These are phyloP conservation scores for Malurus splendens DNA, from an alignment of 2,797 vertebrate species.

Conservation along the genomic window DNA sequence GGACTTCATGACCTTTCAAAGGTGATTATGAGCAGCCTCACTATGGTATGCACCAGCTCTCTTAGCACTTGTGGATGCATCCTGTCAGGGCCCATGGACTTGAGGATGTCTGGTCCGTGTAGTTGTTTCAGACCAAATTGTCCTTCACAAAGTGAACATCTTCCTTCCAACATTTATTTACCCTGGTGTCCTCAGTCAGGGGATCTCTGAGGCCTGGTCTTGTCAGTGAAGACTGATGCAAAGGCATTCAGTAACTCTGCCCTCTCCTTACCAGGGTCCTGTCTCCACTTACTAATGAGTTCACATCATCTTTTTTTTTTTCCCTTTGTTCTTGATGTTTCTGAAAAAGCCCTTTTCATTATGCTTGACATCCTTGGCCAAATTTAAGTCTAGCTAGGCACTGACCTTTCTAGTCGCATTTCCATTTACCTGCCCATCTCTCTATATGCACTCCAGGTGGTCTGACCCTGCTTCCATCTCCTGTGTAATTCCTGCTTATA, in stretches of 20 bases:
- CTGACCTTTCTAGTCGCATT: background rate
- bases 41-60: background rate
- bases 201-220: background rate
- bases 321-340: background rate
- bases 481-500: background rate
- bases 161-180: background rate
- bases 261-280: background rate
- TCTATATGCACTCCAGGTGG: background rate
- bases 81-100: background rate
- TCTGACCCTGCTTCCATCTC: background rate
- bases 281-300: background rate
- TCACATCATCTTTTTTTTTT: background rate
- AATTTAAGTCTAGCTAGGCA: background rate
- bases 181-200: background rate
- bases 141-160: background rate
- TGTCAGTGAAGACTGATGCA: background rate
- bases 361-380: background rate
- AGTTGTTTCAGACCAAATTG: background rate
- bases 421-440: background rate
- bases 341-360: background rate
- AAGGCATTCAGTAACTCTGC: background rate
- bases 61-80: background rate
- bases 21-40: rapidly evolving
- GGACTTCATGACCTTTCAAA: background rate
- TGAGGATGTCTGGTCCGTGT: background rate